Conservation (phyloP, 2,797 vertebrate genomes). For the Betta splendens region DNA sequence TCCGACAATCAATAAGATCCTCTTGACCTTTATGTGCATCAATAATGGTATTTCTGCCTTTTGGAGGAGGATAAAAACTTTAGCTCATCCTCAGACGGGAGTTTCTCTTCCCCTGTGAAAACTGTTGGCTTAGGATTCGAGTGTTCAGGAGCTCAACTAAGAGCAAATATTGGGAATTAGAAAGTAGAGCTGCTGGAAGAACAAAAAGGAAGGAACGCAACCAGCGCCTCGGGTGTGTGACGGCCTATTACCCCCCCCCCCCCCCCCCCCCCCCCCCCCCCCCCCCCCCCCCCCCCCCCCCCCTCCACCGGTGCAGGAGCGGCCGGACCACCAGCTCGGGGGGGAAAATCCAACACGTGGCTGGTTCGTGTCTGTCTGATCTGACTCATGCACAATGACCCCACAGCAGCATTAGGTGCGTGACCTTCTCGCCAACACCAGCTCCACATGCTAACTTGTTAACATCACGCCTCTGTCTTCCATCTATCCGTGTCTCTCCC, state of each 20-base stretch:
- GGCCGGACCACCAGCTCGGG: slow-evolving; percentile 18
- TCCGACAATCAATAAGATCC: slow-evolving; percentile 68
- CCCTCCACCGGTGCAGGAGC: slow-evolving; percentile 7
- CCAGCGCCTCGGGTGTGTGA: not conserved
- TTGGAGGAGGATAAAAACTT: slow-evolving; percentile 58
- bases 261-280: slow-evolving; percentile 15
- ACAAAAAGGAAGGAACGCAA: slow-evolving; percentile 8
- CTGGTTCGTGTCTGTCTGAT: slow-evolving; percentile 41
- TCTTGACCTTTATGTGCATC: slow-evolving; percentile 72
- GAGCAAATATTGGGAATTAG: slow-evolving; percentile 56
- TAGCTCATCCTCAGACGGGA: slow-evolving; percentile 55
- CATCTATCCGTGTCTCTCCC: slow-evolving; percentile 20
- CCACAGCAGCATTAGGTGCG: slow-evolving; percentile 57
- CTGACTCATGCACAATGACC: slow-evolving; percentile 59
- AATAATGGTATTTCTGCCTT: slow-evolving; percentile 71
- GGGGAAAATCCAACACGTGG: slow-evolving; percentile 46
- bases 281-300: slow-evolving; percentile 10
- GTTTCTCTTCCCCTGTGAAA: slow-evolving; percentile 57
- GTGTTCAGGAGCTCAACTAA: slow-evolving; percentile 45
- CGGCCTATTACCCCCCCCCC: slow-evolving; percentile 5
- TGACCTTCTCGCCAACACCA: slow-evolving; percentile 73
- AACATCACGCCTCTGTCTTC: slow-evolving; percentile 54
- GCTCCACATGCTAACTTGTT: slow-evolving; percentile 63
- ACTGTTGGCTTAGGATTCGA: slow-evolving; percentile 58
- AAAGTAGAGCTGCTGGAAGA: slow-evolving; percentile 30